A percentile compares a stretch with the other conserved stretches of the same genome.
Conservation (phyloP, 2,113 vertebrate genomes). For the Osmerus eperlanus region DNA sequence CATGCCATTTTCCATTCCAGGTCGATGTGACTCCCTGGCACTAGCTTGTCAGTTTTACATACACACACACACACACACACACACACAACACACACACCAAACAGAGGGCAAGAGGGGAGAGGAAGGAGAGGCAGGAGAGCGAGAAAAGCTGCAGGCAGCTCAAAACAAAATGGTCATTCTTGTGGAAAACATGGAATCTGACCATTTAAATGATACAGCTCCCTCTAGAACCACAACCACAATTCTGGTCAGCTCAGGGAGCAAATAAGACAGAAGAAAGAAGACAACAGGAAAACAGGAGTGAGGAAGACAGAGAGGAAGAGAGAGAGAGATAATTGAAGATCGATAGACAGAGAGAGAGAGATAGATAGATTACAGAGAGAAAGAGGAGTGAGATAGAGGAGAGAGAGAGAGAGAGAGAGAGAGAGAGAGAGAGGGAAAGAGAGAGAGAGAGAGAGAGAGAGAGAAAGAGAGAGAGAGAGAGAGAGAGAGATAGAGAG, state of each 20-base stretch:
- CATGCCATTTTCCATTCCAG: constrained; percentile 26
- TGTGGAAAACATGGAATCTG: constrained; percentile 60
- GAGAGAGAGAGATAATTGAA: neutral
- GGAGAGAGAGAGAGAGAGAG: constrained; percentile 15
- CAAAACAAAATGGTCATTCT: constrained; percentile 67
- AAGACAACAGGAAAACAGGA: neutral
- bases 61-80: neutral
- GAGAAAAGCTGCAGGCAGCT: constrained; percentile 53
- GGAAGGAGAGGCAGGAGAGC: constrained; percentile 28
- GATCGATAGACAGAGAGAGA: neutral
- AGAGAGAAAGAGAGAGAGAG: constrained; percentile 5
- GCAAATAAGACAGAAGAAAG: constrained; percentile 1
- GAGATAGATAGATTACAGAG: neutral
- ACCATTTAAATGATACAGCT: constrained; percentile 63
- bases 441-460: neutral
- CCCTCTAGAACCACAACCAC: constrained; percentile 28
- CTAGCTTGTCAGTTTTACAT: constrained; percentile 8
- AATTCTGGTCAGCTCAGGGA: neutral
- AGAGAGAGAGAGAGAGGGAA: constrained; percentile 11
- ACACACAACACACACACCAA: constrained; percentile 4
- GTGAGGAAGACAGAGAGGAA: neutral
- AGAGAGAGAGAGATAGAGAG: neutral
- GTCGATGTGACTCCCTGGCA: constrained; percentile 40
- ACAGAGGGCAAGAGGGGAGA: constrained; percentile 23
- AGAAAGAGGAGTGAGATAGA: neutral